A percentile compares a stretch with the other conserved stretches of the same genome.
These are phyloP conservation scores for Tiaroga cobitis DNA, from an alignment of 2,797 vertebrate species.

Conservation along the genomic window DNA sequence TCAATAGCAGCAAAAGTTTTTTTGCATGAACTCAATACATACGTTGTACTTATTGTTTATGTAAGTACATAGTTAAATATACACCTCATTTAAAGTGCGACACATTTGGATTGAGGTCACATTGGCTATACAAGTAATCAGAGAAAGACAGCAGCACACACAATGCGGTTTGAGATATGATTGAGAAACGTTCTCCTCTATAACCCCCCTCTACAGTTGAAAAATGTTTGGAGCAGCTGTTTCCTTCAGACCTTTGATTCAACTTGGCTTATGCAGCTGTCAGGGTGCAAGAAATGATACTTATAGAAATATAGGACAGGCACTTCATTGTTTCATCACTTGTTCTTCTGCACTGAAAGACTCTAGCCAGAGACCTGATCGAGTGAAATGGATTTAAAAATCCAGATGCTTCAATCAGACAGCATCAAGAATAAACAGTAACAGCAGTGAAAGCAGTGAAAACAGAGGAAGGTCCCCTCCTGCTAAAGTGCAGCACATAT, in stretches of 20 bases:
- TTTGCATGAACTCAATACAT: not conserved
- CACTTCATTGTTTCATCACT: constrained; percentile 48
- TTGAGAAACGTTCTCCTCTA: constrained; percentile 19
- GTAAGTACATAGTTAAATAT: not conserved
- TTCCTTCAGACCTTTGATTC: constrained; percentile 44
- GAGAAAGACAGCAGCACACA: not conserved
- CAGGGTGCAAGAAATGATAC: constrained; percentile 37
- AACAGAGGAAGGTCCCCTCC: constrained; percentile 27
- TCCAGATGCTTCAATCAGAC: constrained; percentile 23
- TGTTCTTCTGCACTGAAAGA: constrained; percentile 12
- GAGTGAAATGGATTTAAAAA: constrained; percentile 14
- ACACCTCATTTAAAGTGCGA: not conserved
- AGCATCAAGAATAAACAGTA: constrained; percentile 5
- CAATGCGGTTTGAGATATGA: constrained; percentile 8
- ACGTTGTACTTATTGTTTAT: not conserved
- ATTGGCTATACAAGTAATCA: not conserved
- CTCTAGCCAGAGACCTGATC: constrained; percentile 15
- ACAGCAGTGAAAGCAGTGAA: constrained; percentile 25
- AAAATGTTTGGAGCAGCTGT: constrained; percentile 48
- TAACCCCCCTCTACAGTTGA: constrained; percentile 22
- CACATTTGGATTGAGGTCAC: not conserved
- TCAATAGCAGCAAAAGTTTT: not conserved
- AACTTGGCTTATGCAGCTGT: constrained; percentile 54
- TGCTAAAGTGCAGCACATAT: constrained; percentile 23
- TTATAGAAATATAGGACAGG: constrained; percentile 44